Base-by-base conservation (phyloP, 30 jellyfish, hydroid and myxozoan species). In the Aurelia coerulea region DNA sequence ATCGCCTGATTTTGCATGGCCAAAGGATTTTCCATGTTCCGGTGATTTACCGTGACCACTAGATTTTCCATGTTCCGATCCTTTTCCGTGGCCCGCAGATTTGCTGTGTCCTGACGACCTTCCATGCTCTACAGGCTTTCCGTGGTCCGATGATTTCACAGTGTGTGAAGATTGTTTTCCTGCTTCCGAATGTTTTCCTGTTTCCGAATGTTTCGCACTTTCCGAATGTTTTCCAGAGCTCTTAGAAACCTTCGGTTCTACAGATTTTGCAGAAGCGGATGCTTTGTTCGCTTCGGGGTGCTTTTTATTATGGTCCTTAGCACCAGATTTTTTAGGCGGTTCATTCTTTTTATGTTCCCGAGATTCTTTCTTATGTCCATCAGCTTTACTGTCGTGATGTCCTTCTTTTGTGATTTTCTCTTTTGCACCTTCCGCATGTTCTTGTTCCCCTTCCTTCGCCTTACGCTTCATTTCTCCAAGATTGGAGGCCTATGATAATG, bases 401-500 rank as follows among this genome's bases (percentile, higher is more conserved):
- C 72, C 56, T 56, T 23, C 65, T 4, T 46, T 50, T 29, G 80
- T 17, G 15, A 32, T 65, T 29, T 62, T 69, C 29, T 33, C 37
- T 11, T 67, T 42, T 4, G 82, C 10, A 23, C 71, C 81, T 52
- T 76, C 79, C 8, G 91, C 58, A 4, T 37, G 77, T 32, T 42
- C 87, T 53, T 34, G 73, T 6, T 49, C 93, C 7, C 79, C 83
- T 4, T 68, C 93, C 68, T 73, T 84, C 18, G 86, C 62, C 64
- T 58, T 78, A 46, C 79, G 79, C 71, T 78, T 88, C 16, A 10
- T 17, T 3, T 76, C 89, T 5, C 51, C 84, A 5, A 76, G 88
- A 18, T 72, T 70, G 39, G 87, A 83, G 31, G 96, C 96, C 96
- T 88, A 53, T 5, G 15, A 81, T 10, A 10, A 56, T 12, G 17